A percentile compares a stretch with the other conserved stretches of the same genome.
Evolutionary conservation across 2,888 invertebrate species (phyloP).

Genomic region (Drosophila mettleri): DNA sequence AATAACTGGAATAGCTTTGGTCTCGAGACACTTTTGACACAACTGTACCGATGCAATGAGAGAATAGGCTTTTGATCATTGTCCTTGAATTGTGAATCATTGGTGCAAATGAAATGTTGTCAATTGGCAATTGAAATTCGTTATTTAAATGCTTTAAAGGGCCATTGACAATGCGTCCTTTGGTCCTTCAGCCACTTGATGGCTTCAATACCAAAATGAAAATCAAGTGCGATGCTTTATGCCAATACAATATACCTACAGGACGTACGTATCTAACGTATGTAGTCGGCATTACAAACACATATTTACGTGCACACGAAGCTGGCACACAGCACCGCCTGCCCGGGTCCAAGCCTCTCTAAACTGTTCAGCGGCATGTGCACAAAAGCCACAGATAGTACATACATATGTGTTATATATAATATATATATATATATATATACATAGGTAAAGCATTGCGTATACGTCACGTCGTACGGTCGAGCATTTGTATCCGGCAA

Average conservation of each 20-base stretch:
- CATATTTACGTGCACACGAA: constrained; percentile 1
- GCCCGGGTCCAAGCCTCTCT: constrained; percentile 17
- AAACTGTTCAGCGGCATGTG: constrained; percentile 26
- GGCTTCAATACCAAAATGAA: constrained; percentile 27
- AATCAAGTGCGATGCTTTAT: constrained; percentile 41
- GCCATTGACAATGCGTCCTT: constrained; percentile 26
- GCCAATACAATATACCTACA: constrained; percentile 25
- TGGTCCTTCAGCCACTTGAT: constrained; percentile 30
- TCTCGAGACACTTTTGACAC: neutral
- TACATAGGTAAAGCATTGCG: constrained; percentile 33
- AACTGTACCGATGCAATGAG: neutral
- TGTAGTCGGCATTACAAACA: constrained; percentile 4
- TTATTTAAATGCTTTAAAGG: constrained; percentile 23
- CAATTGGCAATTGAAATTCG: constrained; percentile 8
- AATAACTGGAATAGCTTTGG: neutral
- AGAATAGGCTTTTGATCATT: neutral
- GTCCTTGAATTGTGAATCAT: neutral
- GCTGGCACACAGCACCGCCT: constrained; percentile 42
- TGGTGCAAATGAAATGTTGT: constrained; percentile 5
- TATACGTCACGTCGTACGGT: constrained; percentile 40
- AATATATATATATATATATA: neutral
- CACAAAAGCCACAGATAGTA: constrained; percentile 20
- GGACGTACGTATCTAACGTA: constrained; percentile 2
- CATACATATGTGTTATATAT: neutral
- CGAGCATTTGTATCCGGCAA: constrained; percentile 33